Conservation (phyloP, 1,140 invertebrate genomes). For the Neuroterus valhalla region DNA sequence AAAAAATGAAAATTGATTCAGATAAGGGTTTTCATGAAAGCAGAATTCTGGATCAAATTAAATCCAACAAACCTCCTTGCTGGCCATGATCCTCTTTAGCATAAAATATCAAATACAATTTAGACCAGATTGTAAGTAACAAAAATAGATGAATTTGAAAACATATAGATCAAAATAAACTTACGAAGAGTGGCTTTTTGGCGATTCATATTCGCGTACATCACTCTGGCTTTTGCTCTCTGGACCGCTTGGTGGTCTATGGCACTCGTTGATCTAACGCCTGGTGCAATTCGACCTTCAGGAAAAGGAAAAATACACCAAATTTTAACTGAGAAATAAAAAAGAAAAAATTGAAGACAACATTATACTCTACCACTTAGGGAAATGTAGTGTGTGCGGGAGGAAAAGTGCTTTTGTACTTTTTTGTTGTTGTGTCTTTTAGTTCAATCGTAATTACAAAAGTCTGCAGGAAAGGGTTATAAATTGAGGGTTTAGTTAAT, state of each 20-base stretch:
- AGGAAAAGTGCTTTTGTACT: neutral
- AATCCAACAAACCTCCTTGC: slow-evolving; percentile 40
- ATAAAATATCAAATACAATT: neutral
- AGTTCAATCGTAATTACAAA: slow-evolving; percentile 8
- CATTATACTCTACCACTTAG: neutral
- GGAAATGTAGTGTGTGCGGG: neutral
- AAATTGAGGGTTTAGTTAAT: neutral
- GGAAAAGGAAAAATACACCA: slow-evolving; percentile 35
- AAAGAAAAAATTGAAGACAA: slow-evolving; percentile 5
- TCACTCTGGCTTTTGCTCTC: slow-evolving; percentile 86
- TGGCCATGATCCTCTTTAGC: slow-evolving; percentile 59
- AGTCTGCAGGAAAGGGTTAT: neutral
- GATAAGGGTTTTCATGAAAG: neutral
- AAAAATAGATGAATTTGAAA: neutral
- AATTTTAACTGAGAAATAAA: slow-evolving; percentile 26
- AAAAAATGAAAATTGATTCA: slow-evolving; percentile 41
- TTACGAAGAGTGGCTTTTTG: slow-evolving; percentile 87
- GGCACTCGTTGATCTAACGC: slow-evolving; percentile 90
- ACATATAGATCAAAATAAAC: slow-evolving; percentile 65
- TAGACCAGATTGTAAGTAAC: too few species aligned
- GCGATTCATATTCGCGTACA: slow-evolving; percentile 85
- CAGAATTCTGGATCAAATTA: neutral
- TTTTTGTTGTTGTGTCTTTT: neutral
- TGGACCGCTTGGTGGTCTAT: slow-evolving; percentile 93
- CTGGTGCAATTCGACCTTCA: slow-evolving; percentile 71